Evolutionary conservation across 2,113 vertebrate genomes (phyloP).

Genomic region (Pionites leucogaster): DNA sequence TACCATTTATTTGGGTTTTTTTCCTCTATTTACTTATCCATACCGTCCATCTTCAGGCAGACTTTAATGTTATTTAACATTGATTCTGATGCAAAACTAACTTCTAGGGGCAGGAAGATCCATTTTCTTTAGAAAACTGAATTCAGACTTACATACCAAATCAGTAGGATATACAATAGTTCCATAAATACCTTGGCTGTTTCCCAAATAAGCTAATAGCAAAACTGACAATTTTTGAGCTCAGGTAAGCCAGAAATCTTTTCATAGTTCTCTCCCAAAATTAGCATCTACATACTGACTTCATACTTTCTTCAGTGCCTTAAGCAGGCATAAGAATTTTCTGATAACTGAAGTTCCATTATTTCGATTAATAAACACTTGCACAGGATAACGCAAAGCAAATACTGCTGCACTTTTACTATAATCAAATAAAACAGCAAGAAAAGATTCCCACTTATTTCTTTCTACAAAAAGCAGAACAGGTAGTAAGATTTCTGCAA

Average conservation of each 20-base stretch:
- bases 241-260: not conserved
- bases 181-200: not conserved
- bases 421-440: slow-evolving; percentile 33
- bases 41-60: not conserved
- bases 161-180: not conserved
- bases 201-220: not conserved
- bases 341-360: slow-evolving; percentile 59
- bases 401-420: slow-evolving; percentile 38
- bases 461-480: not conserved
- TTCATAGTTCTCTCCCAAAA: not conserved
- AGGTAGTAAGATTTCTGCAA: not conserved
- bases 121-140: not conserved
- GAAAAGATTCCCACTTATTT: slow-evolving; percentile 19
- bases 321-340: slow-evolving; percentile 42
- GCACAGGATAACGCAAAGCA: slow-evolving; percentile 53
- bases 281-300: slow-evolving; percentile 13
- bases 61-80: not conserved
- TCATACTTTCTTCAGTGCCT: not conserved
- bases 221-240: not conserved
- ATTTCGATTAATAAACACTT: slow-evolving; percentile 58
- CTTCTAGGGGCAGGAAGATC: not conserved
- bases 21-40: not conserved
- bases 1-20: not conserved
- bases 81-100: not conserved
- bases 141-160: not conserved